A percentile compares a stretch with the other conserved stretches of the same genome.
Evolutionary conservation across 2,113 vertebrate species (phyloP).

Genomic region (Nesoenas mayeri): DNA sequence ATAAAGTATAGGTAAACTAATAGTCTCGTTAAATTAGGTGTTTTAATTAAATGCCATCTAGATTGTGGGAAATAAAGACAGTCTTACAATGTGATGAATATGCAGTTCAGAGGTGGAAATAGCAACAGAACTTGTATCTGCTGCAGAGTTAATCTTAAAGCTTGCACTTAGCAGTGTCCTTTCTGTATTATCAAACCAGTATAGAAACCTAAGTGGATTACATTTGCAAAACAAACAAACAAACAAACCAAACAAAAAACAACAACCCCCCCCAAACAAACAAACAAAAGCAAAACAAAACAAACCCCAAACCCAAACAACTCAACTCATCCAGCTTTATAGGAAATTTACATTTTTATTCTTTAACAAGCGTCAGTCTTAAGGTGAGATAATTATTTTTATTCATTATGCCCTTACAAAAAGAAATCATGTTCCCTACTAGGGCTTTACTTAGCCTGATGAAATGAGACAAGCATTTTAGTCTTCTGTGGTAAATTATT

Average conservation of each 20-base stretch:
- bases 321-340: not conserved
- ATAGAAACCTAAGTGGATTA: not conserved
- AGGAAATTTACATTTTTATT: not conserved
- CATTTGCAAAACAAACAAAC: no score
- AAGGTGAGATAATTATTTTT: not conserved
- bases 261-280: no score
- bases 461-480: not conserved
- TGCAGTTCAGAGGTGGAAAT: not conserved
- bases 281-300: no score
- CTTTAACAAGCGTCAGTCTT: not conserved
- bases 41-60: not conserved
- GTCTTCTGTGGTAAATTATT: not conserved
- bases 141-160: not conserved
- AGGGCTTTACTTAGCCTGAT: not conserved
- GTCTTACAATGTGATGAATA: not conserved
- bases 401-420: not conserved
- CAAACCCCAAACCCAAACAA: no score
- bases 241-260: not conserved
- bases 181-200: not conserved
- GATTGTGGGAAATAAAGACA: not conserved
- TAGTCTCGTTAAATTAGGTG: not conserved
- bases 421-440: not conserved
- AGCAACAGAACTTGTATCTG: not conserved
- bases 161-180: not conserved
- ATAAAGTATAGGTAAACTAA: not conserved